Conservation (phyloP, 2,888 invertebrate species). For the Dusona sp. region DNA sequence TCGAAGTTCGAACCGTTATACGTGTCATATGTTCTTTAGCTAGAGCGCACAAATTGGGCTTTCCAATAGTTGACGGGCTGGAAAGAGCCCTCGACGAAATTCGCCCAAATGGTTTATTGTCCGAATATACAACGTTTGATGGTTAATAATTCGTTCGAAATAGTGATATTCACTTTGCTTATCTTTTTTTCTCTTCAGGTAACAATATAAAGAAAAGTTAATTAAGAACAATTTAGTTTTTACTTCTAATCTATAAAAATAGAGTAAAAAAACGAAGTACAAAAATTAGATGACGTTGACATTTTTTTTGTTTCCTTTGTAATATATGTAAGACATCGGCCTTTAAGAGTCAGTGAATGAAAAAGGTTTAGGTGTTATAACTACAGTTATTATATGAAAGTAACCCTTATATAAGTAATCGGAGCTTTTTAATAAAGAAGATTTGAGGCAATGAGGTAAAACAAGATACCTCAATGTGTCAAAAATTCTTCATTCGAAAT, state of each 20-base stretch:
- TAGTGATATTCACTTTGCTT: not conserved
- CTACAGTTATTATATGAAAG: not conserved
- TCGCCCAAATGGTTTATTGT: not conserved
- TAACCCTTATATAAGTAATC: not conserved
- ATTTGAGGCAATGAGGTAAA: not conserved
- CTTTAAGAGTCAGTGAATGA: not conserved
- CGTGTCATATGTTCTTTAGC: conserved; percentile 1
- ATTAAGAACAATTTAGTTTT: not conserved
- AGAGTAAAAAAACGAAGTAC: not conserved
- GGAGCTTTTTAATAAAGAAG: not conserved
- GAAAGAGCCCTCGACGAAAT: conserved; percentile 39
- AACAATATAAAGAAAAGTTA: not conserved
- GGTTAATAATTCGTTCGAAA: conserved; percentile 21
- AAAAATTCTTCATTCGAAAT: no score
- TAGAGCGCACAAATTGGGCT: conserved; percentile 43
- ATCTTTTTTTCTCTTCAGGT: not conserved
- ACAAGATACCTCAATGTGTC: no score
- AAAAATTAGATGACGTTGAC: not conserved
- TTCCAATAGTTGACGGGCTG: conserved; percentile 30
- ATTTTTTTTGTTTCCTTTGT: not conserved
- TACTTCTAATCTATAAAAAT: not conserved
- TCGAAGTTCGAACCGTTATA: conserved; percentile 35
- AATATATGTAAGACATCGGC: not conserved
- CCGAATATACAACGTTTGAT: conserved; percentile 9
- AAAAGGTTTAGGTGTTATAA: not conserved